Evolutionary conservation across 2,113 vertebrate species (phyloP).

Genomic region (Murina feae): DNA sequence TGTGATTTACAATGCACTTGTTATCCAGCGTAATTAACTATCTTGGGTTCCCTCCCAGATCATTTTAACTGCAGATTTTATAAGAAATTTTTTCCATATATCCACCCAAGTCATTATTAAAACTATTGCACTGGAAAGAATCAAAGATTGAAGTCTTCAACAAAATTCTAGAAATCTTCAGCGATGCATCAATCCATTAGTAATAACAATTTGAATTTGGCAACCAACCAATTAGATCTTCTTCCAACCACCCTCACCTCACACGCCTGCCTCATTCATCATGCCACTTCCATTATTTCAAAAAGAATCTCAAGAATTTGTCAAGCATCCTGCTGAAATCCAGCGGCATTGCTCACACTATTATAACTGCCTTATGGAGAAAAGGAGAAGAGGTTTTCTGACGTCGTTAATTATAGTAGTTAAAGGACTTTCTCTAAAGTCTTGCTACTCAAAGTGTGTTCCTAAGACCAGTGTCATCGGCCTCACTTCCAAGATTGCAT

Average conservation of each 20-base stretch:
- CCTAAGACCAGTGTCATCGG: neutral
- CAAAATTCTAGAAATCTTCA: neutral
- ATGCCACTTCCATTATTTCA: neutral
- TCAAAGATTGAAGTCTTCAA: neutral
- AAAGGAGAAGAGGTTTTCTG: neutral
- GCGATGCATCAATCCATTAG: neutral
- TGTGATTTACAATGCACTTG: neutral
- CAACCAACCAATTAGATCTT: neutral
- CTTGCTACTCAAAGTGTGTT: neutral
- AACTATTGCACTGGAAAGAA: neutral
- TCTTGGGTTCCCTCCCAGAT: neutral
- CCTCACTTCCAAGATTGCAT: neutral
- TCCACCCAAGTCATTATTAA: neutral
- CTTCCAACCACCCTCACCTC: neutral
- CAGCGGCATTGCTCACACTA: neutral
- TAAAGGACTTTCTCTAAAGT: neutral
- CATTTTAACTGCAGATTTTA: neutral
- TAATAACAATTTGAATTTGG: neutral
- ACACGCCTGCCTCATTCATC: neutral
- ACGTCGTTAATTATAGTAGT: neutral
- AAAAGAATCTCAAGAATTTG: neutral
- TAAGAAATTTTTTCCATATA: neutral
- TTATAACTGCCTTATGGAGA: neutral
- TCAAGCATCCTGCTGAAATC: neutral
- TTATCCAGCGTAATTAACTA: neutral